Percentiles rank a stretch among this genome's conserved stretches.
phyloP scores from a whole-genome alignment of 64 coral and sea anemone genomes.

The Hydrozoanthus tunicans region DNA sequence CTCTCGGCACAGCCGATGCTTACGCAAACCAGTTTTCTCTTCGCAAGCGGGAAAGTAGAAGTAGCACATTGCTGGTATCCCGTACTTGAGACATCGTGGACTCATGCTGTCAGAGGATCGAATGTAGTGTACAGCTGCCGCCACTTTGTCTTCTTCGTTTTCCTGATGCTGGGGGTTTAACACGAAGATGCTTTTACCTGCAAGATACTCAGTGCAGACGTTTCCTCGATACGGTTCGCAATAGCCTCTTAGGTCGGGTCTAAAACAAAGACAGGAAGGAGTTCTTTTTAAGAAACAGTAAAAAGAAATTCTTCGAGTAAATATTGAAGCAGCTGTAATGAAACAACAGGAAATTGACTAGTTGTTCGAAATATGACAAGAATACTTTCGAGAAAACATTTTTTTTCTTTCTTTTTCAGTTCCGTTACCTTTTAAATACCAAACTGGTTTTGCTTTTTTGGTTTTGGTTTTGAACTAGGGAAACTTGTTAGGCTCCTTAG shows the following conservation, averaged over 20 bases:
- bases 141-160: constrained; percentile 42
- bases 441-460: too few relatives aligned
- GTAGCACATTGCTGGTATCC: constrained; percentile 85
- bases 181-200: constrained; percentile 56
- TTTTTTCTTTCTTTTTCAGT: too few relatives aligned
- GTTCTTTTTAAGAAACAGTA: too few relatives aligned
- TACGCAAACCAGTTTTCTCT: constrained; percentile 15
- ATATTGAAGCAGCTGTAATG: too few relatives aligned
- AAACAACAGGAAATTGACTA: too few relatives aligned
- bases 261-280: background rate
- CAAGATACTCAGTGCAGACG: constrained; percentile 55
- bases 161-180: constrained; percentile 32
- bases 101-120: constrained; percentile 32
- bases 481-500: too few relatives aligned
- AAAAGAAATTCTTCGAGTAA: too few relatives aligned
- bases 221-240: constrained; percentile 78
- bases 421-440: too few relatives aligned
- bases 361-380: too few relatives aligned
- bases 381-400: too few relatives aligned
- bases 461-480: too few relatives aligned
- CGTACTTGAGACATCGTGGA: constrained; percentile 62
- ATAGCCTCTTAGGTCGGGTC: background rate
- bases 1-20: constrained; percentile 71
- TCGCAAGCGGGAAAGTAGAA: constrained; percentile 84
- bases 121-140: background rate